A percentile compares a stretch with the other conserved stretches of the same genome.
phyloP scores from a whole-genome alignment of 2,888 invertebrate genomes.

The Drosophila lutescens region DNA sequence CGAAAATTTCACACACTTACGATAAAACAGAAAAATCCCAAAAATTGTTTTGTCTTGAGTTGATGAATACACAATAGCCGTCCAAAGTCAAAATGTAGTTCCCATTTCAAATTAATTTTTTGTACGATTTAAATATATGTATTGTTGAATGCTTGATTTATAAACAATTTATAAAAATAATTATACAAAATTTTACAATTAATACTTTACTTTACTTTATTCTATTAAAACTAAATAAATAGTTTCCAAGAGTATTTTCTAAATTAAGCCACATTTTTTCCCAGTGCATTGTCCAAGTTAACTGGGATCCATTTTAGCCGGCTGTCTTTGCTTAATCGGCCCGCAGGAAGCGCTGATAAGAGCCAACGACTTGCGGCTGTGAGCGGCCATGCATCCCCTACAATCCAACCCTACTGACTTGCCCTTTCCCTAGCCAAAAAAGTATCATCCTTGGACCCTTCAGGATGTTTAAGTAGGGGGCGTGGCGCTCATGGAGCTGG shows the following conservation, averaged over 20 bases:
- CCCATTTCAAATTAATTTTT: not conserved
- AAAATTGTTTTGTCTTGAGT: not conserved
- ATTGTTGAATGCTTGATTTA: too few relatives aligned
- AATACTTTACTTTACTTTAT: too few relatives aligned
- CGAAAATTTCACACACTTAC: too few relatives aligned
- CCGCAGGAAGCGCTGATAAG: conserved; percentile 72
- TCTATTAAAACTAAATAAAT: too few relatives aligned
- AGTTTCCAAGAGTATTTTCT: too few relatives aligned
- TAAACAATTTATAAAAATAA: too few relatives aligned
- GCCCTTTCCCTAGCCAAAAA: conserved; percentile 3
- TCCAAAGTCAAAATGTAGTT: not conserved
- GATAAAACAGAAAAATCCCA: not conserved
- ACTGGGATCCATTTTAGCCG: conserved; percentile 51
- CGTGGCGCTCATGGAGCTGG: conserved; percentile 26
- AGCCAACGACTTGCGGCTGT: conserved; percentile 79
- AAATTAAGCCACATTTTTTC: not conserved
- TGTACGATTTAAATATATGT: too few relatives aligned
- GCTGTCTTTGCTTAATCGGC: conserved; percentile 39
- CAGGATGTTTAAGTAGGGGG: conserved; percentile 12
- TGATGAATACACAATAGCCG: not conserved
- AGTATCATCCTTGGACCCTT: conserved; percentile 24
- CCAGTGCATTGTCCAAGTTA: conserved; percentile 53
- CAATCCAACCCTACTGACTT: conserved; percentile 15
- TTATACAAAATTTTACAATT: too few relatives aligned
- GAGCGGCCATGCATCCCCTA: conserved; percentile 54